Evolutionary conservation across 2,797 vertebrate genomes (phyloP).

Genomic region (Moxostoma hubbsi): DNA sequence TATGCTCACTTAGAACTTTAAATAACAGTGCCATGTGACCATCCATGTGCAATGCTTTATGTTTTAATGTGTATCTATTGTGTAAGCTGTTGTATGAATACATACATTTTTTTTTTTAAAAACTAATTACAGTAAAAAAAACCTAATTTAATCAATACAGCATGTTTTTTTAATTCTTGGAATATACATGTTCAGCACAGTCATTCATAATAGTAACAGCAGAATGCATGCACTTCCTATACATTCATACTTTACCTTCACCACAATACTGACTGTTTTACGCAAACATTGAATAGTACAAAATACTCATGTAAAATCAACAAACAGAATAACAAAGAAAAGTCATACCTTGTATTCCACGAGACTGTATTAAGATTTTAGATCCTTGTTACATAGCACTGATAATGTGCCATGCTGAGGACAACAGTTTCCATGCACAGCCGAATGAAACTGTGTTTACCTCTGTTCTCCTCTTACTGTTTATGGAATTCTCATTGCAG

Average conservation of each 20-base stretch:
- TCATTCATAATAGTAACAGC: background rate
- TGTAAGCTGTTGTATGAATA: background rate
- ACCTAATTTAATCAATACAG: background rate
- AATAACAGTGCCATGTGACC: background rate
- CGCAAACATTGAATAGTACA: background rate
- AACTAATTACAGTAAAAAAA: slow-evolving; percentile 3
- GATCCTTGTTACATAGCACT: slow-evolving; percentile 9
- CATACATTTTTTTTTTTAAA: too few species aligned
- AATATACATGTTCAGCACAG: background rate
- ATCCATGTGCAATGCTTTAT: background rate
- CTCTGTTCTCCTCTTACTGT: slow-evolving; percentile 35
- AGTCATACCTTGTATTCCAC: slow-evolving; percentile 63
- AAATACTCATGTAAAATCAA: slow-evolving; percentile 11
- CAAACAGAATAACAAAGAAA: background rate
- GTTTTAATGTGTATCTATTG: background rate
- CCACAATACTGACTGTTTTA: background rate
- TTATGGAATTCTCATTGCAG: slow-evolving; percentile 48
- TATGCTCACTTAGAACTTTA: background rate
- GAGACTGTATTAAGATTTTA: background rate
- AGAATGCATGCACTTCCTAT: background rate
- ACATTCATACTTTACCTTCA: slow-evolving; percentile 1
- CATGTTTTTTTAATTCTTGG: background rate
- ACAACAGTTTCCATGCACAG: background rate
- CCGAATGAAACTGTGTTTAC: slow-evolving; percentile 53
- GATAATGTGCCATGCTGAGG: slow-evolving; percentile 6